These are phyloP conservation scores for Drosophila acutilabella DNA, from an alignment of 2,888 invertebrate species.

Conservation along the genomic window DNA sequence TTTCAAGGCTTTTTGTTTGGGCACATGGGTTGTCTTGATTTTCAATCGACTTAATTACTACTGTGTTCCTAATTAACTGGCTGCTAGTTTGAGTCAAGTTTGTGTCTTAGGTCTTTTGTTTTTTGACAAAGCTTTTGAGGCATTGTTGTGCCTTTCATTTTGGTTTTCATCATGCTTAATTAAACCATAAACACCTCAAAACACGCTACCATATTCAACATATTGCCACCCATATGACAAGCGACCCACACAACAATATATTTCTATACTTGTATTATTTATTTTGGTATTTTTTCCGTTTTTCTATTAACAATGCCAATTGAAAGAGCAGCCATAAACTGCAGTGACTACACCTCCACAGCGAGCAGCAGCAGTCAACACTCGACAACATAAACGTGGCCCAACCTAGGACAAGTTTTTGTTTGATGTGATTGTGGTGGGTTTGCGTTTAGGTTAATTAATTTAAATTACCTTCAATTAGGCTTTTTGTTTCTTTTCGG, in stretches of 20 bases:
- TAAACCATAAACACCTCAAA: slow-evolving; percentile 77
- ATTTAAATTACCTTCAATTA: slow-evolving; percentile 81
- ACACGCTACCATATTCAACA: slow-evolving; percentile 73
- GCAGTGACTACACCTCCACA: slow-evolving; percentile 57
- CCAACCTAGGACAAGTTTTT: slow-evolving; percentile 57
- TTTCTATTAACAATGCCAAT: slow-evolving; percentile 65
- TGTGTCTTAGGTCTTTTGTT: slow-evolving; percentile 43
- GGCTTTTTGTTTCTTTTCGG: slow-evolving; percentile 62
- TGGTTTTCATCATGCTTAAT: slow-evolving; percentile 62
- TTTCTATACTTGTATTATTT: not conserved
- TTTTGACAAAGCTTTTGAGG: slow-evolving; percentile 28
- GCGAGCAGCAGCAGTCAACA: slow-evolving; percentile 20
- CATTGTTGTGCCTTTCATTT: slow-evolving; percentile 60
- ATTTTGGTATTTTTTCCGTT: slow-evolving; percentile 32
- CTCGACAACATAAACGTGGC: slow-evolving; percentile 34
- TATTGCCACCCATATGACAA: slow-evolving; percentile 64
- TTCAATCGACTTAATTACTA: slow-evolving; percentile 37
- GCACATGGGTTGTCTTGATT: slow-evolving; percentile 22
- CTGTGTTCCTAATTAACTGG: slow-evolving; percentile 39
- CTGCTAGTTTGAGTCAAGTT: slow-evolving; percentile 31
- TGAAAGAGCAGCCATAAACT: slow-evolving; percentile 63
- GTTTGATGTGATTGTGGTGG: slow-evolving; percentile 51
- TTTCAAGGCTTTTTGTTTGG: slow-evolving; percentile 30
- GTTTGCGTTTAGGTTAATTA: slow-evolving; percentile 69
- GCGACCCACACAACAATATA: slow-evolving; percentile 51